A percentile compares a stretch with the other conserved stretches of the same genome.
Evolutionary conservation across 2,113 vertebrate genomes (phyloP).

Genomic region (Microtus oregoni): DNA sequence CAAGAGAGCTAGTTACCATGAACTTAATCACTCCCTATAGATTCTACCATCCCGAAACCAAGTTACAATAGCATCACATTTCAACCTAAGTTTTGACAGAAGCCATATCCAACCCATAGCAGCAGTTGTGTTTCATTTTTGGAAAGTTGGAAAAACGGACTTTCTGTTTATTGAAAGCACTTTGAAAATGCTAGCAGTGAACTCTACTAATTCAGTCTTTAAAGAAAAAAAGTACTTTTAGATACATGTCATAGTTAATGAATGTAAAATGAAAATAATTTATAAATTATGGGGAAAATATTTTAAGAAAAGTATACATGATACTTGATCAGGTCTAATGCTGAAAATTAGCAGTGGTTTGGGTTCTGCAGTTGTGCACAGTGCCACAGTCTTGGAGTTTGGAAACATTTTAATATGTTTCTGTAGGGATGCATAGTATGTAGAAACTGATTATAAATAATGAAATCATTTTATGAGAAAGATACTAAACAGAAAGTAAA

Average conservation of each 20-base stretch:
- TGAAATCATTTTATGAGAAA: neutral
- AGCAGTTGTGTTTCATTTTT: neutral
- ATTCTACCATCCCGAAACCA: neutral
- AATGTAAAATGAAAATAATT: neutral
- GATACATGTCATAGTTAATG: neutral
- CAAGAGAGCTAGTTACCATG: neutral
- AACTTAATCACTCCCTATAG: neutral
- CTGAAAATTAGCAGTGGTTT: neutral
- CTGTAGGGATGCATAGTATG: neutral
- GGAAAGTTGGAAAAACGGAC: neutral
- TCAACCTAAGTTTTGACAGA: neutral
- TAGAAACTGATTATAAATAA: neutral
- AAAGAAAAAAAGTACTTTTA: neutral
- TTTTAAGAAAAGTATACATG: neutral
- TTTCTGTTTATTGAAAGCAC: neutral
- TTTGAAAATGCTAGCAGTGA: neutral
- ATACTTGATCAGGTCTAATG: neutral
- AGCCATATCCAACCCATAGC: neutral
- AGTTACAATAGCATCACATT: neutral
- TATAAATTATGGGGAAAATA: slow-evolving; percentile 19
- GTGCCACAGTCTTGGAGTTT: neutral
- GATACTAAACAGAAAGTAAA: neutral
- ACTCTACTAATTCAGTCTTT: neutral
- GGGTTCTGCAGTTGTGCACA: neutral
- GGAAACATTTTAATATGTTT: slow-evolving; percentile 25